Evolutionary conservation across 1,140 invertebrate species (phyloP).

Genomic region (Aphelenchoides fujianensis): DNA sequence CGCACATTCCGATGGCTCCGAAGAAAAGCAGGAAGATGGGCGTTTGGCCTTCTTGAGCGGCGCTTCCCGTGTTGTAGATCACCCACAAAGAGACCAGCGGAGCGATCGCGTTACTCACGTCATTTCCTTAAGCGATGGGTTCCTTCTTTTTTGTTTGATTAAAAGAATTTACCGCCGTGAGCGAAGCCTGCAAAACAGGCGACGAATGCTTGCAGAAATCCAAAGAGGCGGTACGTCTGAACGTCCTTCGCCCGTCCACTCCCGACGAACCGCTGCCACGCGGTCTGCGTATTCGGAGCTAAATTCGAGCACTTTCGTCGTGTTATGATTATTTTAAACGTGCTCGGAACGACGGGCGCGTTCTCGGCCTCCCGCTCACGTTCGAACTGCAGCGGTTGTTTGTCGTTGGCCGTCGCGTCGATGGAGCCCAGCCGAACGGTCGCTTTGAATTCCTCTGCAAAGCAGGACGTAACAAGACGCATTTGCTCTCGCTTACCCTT

Average conservation of each 20-base stretch:
- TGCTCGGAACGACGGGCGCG: too few species aligned
- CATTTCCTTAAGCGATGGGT: too few species aligned
- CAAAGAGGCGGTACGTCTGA: conserved; percentile 30
- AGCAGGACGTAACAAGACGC: background rate
- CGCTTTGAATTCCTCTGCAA: conserved; percentile 15
- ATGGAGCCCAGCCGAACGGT: background rate
- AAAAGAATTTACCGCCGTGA: conserved; percentile 37
- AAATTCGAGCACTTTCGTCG: background rate
- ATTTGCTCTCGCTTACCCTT: background rate
- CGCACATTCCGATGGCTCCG: conserved; percentile 45
- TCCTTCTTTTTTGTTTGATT: too few species aligned
- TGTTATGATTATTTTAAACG: too few species aligned
- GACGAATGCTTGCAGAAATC: conserved; percentile 42
- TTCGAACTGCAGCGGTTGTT: background rate
- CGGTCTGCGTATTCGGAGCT: background rate
- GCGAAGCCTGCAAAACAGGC: conserved; percentile 52
- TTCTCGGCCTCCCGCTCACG: background rate
- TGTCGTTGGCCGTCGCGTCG: background rate
- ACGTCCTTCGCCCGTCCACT: conserved; percentile 11
- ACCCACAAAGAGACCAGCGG: conserved; percentile 88
- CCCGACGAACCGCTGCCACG: conserved; percentile 3
- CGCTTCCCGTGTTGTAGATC: conserved; percentile 67
- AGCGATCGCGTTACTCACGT: conserved; percentile 94
- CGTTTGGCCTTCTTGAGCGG: conserved; percentile 29
- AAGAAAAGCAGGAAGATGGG: conserved; percentile 44